Conservation (phyloP, 2,113 vertebrate genomes). For the Sinosuthora webbiana region DNA sequence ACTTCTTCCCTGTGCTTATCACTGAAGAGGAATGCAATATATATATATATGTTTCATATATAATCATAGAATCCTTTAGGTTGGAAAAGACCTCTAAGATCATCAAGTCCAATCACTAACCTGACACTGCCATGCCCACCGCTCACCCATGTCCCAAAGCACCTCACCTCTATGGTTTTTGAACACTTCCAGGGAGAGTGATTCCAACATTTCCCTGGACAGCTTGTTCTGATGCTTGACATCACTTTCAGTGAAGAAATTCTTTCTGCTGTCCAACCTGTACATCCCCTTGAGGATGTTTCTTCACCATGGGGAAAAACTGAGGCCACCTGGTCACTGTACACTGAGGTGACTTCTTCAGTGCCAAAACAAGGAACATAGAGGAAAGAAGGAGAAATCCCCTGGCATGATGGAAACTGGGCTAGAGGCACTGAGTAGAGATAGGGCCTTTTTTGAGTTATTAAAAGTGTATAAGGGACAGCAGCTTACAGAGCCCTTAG, state of each 20-base stretch:
- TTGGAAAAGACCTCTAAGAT: background rate
- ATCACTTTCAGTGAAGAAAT: background rate
- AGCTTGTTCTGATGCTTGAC: background rate
- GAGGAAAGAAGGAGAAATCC: background rate
- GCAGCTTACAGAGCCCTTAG: background rate
- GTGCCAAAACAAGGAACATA: background rate
- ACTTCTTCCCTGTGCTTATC: background rate
- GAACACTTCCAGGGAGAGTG: background rate
- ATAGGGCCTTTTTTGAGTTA: background rate
- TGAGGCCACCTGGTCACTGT: no score
- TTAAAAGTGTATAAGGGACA: background rate
- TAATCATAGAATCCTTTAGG: background rate
- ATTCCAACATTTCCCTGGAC: background rate
- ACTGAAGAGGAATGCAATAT: background rate
- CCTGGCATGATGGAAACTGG: background rate
- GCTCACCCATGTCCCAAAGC: background rate
- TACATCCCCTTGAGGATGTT: background rate
- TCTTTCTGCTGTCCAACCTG: background rate
- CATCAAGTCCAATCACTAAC: no score
- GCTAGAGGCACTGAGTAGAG: background rate
- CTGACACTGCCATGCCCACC: background rate
- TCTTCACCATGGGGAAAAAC: background rate
- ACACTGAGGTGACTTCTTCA: background rate
- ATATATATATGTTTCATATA: background rate
- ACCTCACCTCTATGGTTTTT: background rate